These are phyloP conservation scores for Mesorhabditis belari DNA, from an alignment of 2,888 invertebrate species.

Conservation along the genomic window DNA sequence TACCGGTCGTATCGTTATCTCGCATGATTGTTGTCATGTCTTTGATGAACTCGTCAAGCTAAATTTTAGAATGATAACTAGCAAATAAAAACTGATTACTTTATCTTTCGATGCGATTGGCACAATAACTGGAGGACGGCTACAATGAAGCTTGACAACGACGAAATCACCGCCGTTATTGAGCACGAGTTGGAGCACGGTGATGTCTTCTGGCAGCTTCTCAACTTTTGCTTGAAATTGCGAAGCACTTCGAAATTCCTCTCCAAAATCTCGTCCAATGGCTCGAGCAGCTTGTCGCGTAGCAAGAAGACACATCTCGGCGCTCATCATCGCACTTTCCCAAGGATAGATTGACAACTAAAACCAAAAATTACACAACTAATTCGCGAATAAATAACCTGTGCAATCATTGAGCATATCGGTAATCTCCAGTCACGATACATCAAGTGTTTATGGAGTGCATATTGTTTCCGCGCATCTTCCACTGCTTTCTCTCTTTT, in stretches of 20 bases:
- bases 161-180: conserved; percentile 4
- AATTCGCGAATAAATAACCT: background rate
- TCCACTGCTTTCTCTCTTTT: background rate
- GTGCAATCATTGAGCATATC: background rate
- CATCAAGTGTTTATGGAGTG: background rate
- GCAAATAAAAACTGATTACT: background rate
- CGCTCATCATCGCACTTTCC: conserved; percentile 15
- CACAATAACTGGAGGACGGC: conserved; percentile 1
- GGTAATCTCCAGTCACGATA: background rate
- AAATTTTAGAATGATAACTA: background rate
- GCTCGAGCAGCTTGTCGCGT: conserved; percentile 3
- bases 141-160: conserved; percentile 7
- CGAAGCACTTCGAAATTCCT: background rate
- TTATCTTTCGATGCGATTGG: background rate
- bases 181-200: conserved; percentile 6
- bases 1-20: background rate
- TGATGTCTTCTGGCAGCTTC: conserved; percentile 6
- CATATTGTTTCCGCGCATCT: background rate
- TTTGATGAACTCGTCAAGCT: background rate
- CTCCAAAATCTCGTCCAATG: background rate
- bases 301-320: conserved; percentile 14
- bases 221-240: background rate
- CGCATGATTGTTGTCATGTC: background rate
- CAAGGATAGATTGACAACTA: conserved; percentile 10
- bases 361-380: too few species aligned